Percentiles rank a stretch among this genome's conserved stretches.
These are phyloP conservation scores for Tromatobia lineatoria DNA, from an alignment of 2,888 invertebrate species.

Conservation along the genomic window DNA sequence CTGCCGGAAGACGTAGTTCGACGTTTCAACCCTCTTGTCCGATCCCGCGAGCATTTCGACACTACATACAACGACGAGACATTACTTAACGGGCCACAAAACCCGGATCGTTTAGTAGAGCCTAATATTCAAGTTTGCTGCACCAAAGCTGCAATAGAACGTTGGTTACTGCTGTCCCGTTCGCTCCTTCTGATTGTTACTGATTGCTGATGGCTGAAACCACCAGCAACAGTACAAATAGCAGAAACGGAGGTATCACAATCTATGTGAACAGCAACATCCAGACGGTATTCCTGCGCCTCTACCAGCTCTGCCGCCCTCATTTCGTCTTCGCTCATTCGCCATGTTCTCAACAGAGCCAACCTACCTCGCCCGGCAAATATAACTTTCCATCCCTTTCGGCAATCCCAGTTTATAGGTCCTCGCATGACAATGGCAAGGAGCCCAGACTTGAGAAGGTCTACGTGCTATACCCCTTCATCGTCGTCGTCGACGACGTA, in stretches of 20 bases:
- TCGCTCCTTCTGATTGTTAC: conserved; percentile 35
- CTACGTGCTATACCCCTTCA: conserved; percentile 26
- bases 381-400: conserved; percentile 76
- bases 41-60: conserved; percentile 25
- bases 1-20: conserved; percentile 49
- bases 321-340: conserved; percentile 4
- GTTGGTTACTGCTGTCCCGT: conserved; percentile 5
- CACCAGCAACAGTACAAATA: conserved; percentile 5
- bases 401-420: conserved; percentile 78
- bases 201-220: conserved; percentile 51
- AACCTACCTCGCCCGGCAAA: conserved; percentile 39
- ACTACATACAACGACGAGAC: conserved; percentile 49
- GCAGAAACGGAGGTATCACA: conserved; percentile 39
- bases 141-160: conserved; percentile 24
- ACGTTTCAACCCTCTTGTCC: conserved; percentile 45
- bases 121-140: conserved; percentile 55
- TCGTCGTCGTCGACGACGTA: conserved; percentile 19
- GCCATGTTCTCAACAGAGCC: conserved; percentile 4
- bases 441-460: conserved; percentile 61
- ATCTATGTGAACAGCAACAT: conserved; percentile 32
- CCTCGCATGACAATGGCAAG: conserved; percentile 75
- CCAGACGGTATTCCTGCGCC: conserved; percentile 26
- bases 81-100: conserved; percentile 53
- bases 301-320: not conserved
- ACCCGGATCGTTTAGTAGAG: conserved; percentile 49